phyloP scores from a whole-genome alignment of 53 echinoderm and acorn worm species.

The Apostichopus leukothele region DNA sequence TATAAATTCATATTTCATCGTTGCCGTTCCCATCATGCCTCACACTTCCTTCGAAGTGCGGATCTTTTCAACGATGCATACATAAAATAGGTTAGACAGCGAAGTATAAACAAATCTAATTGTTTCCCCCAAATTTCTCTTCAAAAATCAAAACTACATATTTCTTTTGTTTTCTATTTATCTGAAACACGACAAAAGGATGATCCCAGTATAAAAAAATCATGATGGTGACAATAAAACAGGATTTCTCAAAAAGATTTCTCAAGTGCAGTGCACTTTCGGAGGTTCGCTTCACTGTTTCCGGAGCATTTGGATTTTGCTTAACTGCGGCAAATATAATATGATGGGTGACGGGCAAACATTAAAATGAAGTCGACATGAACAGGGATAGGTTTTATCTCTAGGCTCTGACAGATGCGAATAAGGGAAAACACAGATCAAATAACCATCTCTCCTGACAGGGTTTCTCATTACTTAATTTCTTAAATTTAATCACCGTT shows the following conservation, averaged over 20 bases:
- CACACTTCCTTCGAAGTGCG: too few species aligned
- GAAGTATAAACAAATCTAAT: too few species aligned
- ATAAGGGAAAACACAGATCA: constrained; percentile 24
- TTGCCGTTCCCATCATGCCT: too few species aligned
- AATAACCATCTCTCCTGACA: constrained; percentile 26
- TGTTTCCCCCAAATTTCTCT: too few species aligned
- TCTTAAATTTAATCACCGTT: constrained; percentile 43
- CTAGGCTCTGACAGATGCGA: background rate
- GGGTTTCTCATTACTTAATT: constrained; percentile 48
- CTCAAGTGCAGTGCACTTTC: constrained; percentile 18
- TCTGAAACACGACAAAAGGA: background rate
- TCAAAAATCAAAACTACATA: too few species aligned
- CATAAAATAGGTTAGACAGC: too few species aligned
- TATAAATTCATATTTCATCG: too few species aligned
- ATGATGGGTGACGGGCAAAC: constrained; percentile 26
- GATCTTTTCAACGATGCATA: too few species aligned
- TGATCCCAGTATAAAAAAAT: background rate
- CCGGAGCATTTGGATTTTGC: background rate
- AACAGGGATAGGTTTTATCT: constrained; percentile 2
- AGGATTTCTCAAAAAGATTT: too few species aligned
- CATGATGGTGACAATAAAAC: background rate
- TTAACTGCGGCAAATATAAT: constrained; percentile 17
- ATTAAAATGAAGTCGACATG: constrained; percentile 39
- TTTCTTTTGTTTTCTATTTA: background rate
- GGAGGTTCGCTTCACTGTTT: background rate